Conservation (phyloP, 2,797 vertebrate species). For the Ceryle rudis region DNA sequence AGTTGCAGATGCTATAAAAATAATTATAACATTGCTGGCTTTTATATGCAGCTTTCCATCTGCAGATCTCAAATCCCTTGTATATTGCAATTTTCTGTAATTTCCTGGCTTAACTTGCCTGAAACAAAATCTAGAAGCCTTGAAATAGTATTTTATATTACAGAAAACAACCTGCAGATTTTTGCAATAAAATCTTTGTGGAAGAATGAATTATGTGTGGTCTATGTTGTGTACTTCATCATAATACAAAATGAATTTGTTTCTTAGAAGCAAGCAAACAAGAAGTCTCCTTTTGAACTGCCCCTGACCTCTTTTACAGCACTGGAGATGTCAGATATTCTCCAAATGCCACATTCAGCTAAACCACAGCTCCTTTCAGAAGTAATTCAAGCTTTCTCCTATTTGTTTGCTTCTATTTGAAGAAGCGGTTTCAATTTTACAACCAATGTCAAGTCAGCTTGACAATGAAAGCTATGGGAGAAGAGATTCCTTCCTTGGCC, state of each 20-base stretch:
- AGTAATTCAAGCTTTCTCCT: background rate
- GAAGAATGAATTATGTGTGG: slow-evolving; percentile 12
- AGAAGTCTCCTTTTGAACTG: slow-evolving; percentile 17
- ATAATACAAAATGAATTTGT: slow-evolving; percentile 19
- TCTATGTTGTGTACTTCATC: background rate
- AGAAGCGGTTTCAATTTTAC: slow-evolving; percentile 10
- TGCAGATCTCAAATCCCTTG: slow-evolving; percentile 16
- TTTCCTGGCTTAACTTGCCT: slow-evolving; percentile 30
- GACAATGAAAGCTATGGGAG: background rate
- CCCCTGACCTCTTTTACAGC: slow-evolving; percentile 24
- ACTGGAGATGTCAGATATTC: slow-evolving; percentile 9
- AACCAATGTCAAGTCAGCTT: background rate
- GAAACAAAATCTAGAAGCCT: slow-evolving; percentile 12
- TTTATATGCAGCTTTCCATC: slow-evolving; percentile 7
- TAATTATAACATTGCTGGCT: background rate
- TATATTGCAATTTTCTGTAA: slow-evolving; percentile 43
- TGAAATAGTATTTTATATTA: slow-evolving; percentile 16
- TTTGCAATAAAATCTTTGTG: slow-evolving; percentile 36
- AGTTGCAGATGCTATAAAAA: slow-evolving; percentile 5
- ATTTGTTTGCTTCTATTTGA: slow-evolving; percentile 23
- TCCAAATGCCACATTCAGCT: slow-evolving; percentile 25
- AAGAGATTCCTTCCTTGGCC: background rate
- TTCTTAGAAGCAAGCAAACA: slow-evolving; percentile 31
- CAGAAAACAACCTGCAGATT: background rate
- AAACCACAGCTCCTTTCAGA: background rate